phyloP scores from a whole-genome alignment of 1,140 invertebrate genomes.

The Drosophila obscura region DNA sequence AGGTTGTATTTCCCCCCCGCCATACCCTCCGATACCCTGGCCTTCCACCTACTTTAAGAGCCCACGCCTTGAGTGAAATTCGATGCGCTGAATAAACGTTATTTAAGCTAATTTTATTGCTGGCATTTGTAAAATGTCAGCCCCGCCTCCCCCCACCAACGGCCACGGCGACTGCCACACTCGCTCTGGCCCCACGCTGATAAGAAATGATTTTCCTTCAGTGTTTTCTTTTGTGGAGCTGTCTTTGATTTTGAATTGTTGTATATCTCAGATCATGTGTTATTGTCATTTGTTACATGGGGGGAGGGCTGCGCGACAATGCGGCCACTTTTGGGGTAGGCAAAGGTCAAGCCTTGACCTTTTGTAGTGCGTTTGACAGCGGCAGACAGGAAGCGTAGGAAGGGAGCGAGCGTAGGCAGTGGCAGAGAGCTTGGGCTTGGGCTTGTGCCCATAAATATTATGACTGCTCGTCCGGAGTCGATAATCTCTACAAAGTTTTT shows the following conservation, averaged over 20 bases:
- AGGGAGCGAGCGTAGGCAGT: too few relatives aligned
- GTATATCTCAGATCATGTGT: constrained; percentile 51
- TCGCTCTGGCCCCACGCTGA: background rate
- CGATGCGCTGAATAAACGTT: constrained; percentile 58
- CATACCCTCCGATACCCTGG: too few relatives aligned
- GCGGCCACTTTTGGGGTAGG: constrained; percentile 20
- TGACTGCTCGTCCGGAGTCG: constrained; percentile 29
- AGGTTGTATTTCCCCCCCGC: constrained; percentile 7
- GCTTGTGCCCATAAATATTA: constrained; percentile 50
- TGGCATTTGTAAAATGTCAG: constrained; percentile 66
- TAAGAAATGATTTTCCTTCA: constrained; percentile 1
- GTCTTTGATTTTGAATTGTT: constrained; percentile 49
- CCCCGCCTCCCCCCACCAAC: background rate
- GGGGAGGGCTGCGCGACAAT: constrained; percentile 9
- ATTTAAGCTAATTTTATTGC: constrained; percentile 72
- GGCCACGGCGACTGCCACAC: background rate
- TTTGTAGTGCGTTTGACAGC: constrained; percentile 16
- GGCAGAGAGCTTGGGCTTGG: too few relatives aligned
- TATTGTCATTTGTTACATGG: constrained; percentile 49
- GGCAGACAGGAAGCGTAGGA: too few relatives aligned
- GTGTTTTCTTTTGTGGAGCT: constrained; percentile 7
- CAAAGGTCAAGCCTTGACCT: constrained; percentile 52
- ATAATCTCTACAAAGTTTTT: constrained; percentile 53
- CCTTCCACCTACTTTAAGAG: background rate
- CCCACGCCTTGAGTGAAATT: constrained; percentile 40